Percentiles rank a stretch among this genome's conserved stretches.
Conservation (phyloP, 2,888 invertebrate genomes). For the Nymphalis c-album region DNA sequence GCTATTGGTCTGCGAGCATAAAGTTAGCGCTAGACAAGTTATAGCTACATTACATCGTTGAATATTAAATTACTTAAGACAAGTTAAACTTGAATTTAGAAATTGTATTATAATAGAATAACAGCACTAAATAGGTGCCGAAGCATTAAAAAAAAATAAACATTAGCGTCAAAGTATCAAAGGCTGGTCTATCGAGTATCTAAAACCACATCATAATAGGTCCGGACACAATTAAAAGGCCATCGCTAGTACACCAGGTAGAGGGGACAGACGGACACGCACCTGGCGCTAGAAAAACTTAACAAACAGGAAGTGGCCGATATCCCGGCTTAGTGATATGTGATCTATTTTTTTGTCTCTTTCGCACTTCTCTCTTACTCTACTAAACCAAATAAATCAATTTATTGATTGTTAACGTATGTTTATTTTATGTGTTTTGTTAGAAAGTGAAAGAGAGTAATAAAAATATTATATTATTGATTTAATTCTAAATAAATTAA, state of each 20-base stretch:
- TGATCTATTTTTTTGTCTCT: conserved; percentile 24
- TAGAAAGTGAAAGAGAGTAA: no score
- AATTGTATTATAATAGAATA: background rate
- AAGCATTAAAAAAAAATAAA: background rate
- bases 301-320: conserved; percentile 40
- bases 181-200: conserved; percentile 14
- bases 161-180: background rate
- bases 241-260: conserved; percentile 34
- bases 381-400: no score
- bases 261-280: conserved; percentile 33
- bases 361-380: background rate
- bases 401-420: no score
- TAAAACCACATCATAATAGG: conserved; percentile 31
- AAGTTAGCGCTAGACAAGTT: no score
- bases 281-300: conserved; percentile 47
- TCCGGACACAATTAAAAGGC: conserved; percentile 15
- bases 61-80: no score
- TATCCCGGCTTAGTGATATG: conserved; percentile 21
- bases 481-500: no score
- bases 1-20: background rate
- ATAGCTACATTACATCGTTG: no score
- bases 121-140: no score
- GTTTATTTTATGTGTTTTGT: no score
- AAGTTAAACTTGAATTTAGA: background rate
- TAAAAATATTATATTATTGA: no score